Base-by-base conservation (phyloP, 2,797 vertebrate species). In the Rhinichthys osculus region DNA sequence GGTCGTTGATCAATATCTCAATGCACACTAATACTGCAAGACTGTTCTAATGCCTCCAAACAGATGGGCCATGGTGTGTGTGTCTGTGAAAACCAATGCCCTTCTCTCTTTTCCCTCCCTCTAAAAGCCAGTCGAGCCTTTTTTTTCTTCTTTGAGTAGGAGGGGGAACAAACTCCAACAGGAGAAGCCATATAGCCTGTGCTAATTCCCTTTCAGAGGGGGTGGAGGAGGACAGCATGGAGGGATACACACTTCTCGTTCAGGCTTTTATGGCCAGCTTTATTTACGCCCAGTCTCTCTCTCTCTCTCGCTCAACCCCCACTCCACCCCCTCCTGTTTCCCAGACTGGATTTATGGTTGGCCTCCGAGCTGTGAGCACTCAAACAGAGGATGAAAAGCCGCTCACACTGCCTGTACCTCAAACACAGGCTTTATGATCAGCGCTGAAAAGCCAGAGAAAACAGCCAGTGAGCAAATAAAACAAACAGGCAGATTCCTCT, bases 381-480 rank as follows among this genome's bases (percentile, higher is more conserved):
- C 92, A 92, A 93, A 93, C 92, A 92, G 90, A 90, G 91, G 92
- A 95, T 95, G 94, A 95, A 95, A 96, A 94, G 94, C 90, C 91
- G 91, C 90, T 93, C 91, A 92, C 92, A 92, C 91, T 91, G 93
- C 93, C 93, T 92, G 93, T 92, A 87, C 84, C 83, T 88, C 89
- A 86, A 93, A 93, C 93, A 92, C 79, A 90, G 93, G 92, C 94
- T 94, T 94, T 95, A 95, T 93, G 94, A 95, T 93, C 93, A 93
- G 93, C 91, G 90, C 91, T 92, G 90, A 93, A 93, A 93, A 88
- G 84, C 74, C 73, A 3, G 62, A 40, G 91, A 81, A 82, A 79
- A 80, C 71, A 81, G 73, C 91, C 90, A 91, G 90, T 91, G 90
- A 92, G 93, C 89, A 94, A 93, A 94, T 92, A 93, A 92, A 91